A percentile compares a stretch with the other conserved stretches of the same genome.
Conservation (phyloP, 2,888 invertebrate genomes). For the Perizoma flavofasciatum region DNA sequence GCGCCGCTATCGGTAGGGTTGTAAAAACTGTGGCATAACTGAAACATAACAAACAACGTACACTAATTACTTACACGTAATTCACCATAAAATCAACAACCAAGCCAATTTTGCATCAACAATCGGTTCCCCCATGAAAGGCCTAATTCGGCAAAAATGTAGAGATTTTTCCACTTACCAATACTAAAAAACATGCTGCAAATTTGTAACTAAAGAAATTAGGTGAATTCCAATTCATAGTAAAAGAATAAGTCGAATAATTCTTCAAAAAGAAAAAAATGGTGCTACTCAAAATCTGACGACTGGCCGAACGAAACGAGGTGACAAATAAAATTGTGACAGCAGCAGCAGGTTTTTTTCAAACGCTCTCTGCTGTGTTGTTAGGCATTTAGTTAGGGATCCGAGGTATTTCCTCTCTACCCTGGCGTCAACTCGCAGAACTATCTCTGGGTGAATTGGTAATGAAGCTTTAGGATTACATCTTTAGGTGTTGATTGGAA, state of each 20-base stretch:
- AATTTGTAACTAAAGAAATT: slow-evolving; percentile 60
- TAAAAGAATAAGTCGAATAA: slow-evolving; percentile 37
- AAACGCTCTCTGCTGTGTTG: too few relatives aligned
- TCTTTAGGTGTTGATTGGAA: too few relatives aligned
- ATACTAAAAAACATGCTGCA: slow-evolving; percentile 56
- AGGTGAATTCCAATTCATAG: slow-evolving; percentile 55
- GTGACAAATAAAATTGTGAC: too few relatives aligned
- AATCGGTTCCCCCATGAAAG: slow-evolving; percentile 23
- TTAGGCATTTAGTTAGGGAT: too few relatives aligned
- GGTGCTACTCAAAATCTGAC: slow-evolving; percentile 36
- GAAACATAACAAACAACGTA: slow-evolving; percentile 66
- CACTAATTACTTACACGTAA: slow-evolving; percentile 65
- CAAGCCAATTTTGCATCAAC: slow-evolving; percentile 41
- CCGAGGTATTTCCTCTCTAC: too few relatives aligned
- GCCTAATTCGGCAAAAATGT: slow-evolving; percentile 2
- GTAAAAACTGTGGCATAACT: slow-evolving; percentile 85
- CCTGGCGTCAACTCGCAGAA: too few relatives aligned
- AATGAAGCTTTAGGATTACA: too few relatives aligned
- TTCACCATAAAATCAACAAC: slow-evolving; percentile 71
- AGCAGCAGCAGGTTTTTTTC: too few relatives aligned
- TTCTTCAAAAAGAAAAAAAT: slow-evolving; percentile 43
- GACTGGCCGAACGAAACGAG: slow-evolving; percentile 6
- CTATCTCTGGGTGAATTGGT: too few relatives aligned
- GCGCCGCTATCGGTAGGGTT: slow-evolving; percentile 93
- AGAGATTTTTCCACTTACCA: slow-evolving; percentile 58